A percentile compares a stretch with the other conserved stretches of the same genome.
Evolutionary conservation across 2,113 vertebrate species (phyloP).

Genomic region (Calidris pygmaea): DNA sequence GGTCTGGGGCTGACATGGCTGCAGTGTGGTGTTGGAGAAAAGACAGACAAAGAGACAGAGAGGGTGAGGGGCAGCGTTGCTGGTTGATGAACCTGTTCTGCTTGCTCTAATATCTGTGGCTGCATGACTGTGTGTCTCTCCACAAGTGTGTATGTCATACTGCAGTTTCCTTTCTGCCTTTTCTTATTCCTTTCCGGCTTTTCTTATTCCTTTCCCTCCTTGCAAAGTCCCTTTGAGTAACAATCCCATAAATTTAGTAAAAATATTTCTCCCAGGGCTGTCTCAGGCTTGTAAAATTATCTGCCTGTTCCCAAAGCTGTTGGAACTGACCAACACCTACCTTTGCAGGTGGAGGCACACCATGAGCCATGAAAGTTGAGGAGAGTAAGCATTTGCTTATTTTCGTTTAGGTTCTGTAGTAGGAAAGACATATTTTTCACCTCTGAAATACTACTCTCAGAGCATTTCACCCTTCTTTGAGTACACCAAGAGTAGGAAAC

Average conservation of each 20-base stretch:
- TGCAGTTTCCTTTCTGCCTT: background rate
- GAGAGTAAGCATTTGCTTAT: background rate
- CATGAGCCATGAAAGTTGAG: background rate
- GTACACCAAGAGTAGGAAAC: background rate
- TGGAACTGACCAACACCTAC: background rate
- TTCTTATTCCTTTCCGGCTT: background rate
- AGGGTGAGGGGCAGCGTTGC: accelerated
- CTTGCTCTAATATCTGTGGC: background rate
- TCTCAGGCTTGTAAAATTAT: background rate
- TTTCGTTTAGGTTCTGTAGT: background rate
- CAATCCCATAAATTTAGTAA: background rate
- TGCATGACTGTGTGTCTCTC: background rate
- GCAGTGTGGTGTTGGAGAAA: accelerated
- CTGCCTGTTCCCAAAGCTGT: background rate
- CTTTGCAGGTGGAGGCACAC: background rate
- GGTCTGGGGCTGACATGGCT: background rate
- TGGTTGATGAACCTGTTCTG: background rate
- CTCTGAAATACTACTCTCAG: background rate
- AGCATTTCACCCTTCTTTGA: background rate
- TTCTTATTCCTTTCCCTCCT: background rate
- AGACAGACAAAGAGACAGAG: background rate
- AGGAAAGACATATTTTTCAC: background rate
- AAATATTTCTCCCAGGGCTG: background rate
- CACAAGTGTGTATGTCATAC: background rate
- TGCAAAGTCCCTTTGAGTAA: background rate